Percentiles rank a stretch among this genome's conserved stretches.
These are phyloP conservation scores for Pomatostomus ruficeps DNA, from an alignment of 2,113 vertebrate genomes.

Conservation along the genomic window DNA sequence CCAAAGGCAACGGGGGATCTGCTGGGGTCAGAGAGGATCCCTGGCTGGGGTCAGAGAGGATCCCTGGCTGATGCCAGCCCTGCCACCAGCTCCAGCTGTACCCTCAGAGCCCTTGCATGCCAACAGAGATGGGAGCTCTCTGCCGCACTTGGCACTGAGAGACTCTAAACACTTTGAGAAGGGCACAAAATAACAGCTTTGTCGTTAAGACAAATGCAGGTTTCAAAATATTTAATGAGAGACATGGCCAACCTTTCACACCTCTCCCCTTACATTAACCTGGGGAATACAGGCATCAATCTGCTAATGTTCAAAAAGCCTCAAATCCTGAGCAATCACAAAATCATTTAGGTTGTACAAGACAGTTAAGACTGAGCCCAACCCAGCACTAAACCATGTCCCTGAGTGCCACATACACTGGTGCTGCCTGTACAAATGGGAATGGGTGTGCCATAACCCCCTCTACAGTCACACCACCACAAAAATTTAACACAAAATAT, in stretches of 20 bases:
- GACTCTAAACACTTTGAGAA: background rate
- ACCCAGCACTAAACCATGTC: background rate
- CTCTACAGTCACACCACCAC: background rate
- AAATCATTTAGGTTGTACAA: background rate
- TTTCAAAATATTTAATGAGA: background rate
- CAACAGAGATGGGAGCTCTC: background rate
- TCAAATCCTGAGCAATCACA: background rate
- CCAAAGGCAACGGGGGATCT: rapidly evolving
- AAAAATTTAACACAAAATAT: background rate
- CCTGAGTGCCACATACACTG: background rate
- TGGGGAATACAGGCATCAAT: background rate
- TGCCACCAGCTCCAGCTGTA: background rate
- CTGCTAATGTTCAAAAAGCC: background rate
- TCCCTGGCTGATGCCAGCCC: background rate
- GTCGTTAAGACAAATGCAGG: background rate
- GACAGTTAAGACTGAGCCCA: background rate
- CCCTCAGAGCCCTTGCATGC: background rate
- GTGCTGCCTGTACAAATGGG: background rate
- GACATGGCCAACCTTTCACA: background rate
- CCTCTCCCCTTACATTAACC: background rate
- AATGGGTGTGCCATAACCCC: rapidly evolving
- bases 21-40: background rate
- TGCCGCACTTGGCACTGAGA: background rate
- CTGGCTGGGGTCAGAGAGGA: background rate
- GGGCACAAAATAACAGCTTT: background rate